These are phyloP conservation scores for Pachliopta kotzebuea DNA, from an alignment of 2,888 invertebrate species.

Conservation along the genomic window DNA sequence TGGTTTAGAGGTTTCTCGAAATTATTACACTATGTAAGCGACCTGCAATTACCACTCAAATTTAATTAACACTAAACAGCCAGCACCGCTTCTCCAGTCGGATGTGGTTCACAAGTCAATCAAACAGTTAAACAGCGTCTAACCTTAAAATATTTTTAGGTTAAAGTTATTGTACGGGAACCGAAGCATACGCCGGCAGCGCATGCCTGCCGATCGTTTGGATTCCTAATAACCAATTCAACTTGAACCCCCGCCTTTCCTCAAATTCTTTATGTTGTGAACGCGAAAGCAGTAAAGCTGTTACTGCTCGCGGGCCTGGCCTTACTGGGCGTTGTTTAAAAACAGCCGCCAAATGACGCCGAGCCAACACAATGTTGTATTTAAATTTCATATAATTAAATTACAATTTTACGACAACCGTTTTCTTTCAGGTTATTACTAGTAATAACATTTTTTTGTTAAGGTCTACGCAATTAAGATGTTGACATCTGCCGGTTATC, in stretches of 20 bases:
- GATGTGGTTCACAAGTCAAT: slow-evolving; percentile 30
- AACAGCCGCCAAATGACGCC: slow-evolving; percentile 36
- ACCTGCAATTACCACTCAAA: background rate
- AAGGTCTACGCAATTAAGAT: slow-evolving; percentile 30
- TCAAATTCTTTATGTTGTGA: slow-evolving; percentile 15
- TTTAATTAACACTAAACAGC: slow-evolving; percentile 20
- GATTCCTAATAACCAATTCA: slow-evolving; percentile 31
- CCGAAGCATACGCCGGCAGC: slow-evolving; percentile 35
- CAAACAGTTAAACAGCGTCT: slow-evolving; percentile 26
- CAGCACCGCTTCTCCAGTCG: slow-evolving; percentile 8
- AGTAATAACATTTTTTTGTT: slow-evolving; percentile 26
- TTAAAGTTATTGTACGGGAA: slow-evolving; percentile 35
- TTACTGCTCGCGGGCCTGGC: slow-evolving; percentile 29
- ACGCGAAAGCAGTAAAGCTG: slow-evolving; percentile 29
- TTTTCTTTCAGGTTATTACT: background rate
- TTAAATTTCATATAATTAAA: slow-evolving; percentile 22
- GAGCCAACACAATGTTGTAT: slow-evolving; percentile 36
- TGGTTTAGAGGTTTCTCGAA: no score
- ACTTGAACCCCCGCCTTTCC: slow-evolving; percentile 30
- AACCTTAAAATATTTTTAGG: slow-evolving; percentile 31
- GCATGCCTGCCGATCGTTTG: slow-evolving; percentile 33
- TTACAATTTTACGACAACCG: slow-evolving; percentile 11
- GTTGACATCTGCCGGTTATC: slow-evolving; percentile 24
- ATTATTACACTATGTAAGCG: no score
- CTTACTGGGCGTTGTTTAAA: slow-evolving; percentile 31